A percentile compares a stretch with the other conserved stretches of the same genome.
Conservation (phyloP, 2,888 invertebrate species). For the Chrysomela aeneicollis region DNA sequence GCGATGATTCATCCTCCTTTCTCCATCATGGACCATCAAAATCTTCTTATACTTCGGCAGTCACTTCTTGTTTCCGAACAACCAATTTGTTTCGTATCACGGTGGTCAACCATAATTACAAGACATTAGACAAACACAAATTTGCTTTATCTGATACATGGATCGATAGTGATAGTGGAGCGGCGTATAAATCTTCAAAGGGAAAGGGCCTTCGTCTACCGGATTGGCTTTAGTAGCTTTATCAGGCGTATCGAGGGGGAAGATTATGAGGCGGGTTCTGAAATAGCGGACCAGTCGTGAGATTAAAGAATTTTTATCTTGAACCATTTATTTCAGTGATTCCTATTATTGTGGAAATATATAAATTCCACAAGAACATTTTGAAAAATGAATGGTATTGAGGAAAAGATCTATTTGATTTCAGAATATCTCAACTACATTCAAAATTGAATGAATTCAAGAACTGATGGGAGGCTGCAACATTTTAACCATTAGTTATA, state of each 20-base stretch:
- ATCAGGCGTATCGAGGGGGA: constrained; percentile 25
- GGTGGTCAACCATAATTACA: constrained; percentile 36
- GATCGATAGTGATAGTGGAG: constrained; percentile 8
- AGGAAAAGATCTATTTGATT: no score
- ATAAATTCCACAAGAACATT: no score
- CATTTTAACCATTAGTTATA: no score
- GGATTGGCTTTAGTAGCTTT: constrained; percentile 25
- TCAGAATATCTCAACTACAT: no score
- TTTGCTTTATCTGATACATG: constrained; percentile 26
- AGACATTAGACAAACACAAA: constrained; percentile 28
- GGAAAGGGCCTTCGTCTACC: constrained; percentile 27
- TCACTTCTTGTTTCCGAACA: constrained; percentile 24
- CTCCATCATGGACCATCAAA: no score
- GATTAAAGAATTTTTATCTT: background rate
- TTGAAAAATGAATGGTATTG: no score
- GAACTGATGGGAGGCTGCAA: no score
- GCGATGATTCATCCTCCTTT: no score
- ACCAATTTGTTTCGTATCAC: constrained; percentile 34
- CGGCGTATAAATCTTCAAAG: constrained; percentile 23
- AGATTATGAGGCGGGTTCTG: background rate
- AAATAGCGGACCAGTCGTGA: background rate
- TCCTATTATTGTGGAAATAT: no score
- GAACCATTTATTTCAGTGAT: no score
- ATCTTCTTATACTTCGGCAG: no score
- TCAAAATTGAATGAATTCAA: no score